A percentile compares a stretch with the other conserved stretches of the same genome.
These are phyloP conservation scores for Lithophane leautieri DNA, from an alignment of 2,888 invertebrate genomes.

Conservation along the genomic window DNA sequence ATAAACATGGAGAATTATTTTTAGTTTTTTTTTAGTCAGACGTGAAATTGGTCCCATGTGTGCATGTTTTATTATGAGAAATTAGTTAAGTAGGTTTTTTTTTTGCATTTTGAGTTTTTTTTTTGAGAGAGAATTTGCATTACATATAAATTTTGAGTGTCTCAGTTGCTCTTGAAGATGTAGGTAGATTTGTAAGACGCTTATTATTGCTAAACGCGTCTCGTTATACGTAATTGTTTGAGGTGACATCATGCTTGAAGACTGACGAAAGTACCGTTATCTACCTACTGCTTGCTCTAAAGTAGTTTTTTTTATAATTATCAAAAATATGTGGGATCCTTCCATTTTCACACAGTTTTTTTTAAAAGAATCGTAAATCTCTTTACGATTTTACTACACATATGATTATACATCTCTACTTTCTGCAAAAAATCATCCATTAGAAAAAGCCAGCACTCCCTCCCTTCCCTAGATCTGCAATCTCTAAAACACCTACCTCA, in stretches of 20 bases:
- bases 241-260: constrained; percentile 2
- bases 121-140: too few relatives aligned
- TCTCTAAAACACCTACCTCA: neutral
- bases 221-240: constrained; percentile 3
- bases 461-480: neutral
- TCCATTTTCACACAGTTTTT: neutral
- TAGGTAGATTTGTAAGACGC: constrained; percentile 5
- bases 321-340: neutral
- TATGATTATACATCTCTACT: neutral
- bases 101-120: too few relatives aligned
- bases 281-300: neutral
- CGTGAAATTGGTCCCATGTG: constrained; percentile 46
- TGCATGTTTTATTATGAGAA: constrained; percentile 40
- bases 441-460: neutral
- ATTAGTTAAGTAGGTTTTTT: constrained; percentile 40
- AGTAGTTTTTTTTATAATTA: neutral
- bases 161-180: constrained; percentile 21
- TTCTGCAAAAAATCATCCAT: neutral
- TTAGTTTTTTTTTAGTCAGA: constrained; percentile 39
- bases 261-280: neutral
- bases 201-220: constrained; percentile 10
- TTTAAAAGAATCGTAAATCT: neutral
- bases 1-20: constrained; percentile 65
- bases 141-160: constrained; percentile 13
- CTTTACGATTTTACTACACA: neutral